A percentile compares a stretch with the other conserved stretches of the same genome.
Conservation (phyloP, 2,888 invertebrate species). For the Archips xylosteana region DNA sequence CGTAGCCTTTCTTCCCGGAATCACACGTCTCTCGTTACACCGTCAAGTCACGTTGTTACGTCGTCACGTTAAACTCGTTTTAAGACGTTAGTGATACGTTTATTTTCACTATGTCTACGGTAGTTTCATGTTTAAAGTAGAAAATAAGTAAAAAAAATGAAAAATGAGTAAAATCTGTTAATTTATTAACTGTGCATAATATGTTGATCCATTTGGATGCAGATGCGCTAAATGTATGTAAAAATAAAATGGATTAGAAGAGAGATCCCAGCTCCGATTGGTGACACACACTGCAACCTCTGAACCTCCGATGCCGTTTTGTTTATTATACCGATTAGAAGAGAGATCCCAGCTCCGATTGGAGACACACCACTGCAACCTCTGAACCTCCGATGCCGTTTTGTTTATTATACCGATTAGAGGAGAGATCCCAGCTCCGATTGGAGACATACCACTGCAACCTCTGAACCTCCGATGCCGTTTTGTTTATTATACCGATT, state of each 20-base stretch:
- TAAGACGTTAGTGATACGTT: no score
- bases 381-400: conserved; percentile 25
- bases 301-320: conserved; percentile 26
- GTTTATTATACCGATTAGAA: conserved; percentile 25
- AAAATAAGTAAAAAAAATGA: no score
- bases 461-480: conserved; percentile 22
- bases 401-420: conserved; percentile 25
- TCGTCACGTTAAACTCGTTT: no score
- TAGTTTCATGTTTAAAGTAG: no score
- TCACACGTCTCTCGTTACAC: no score
- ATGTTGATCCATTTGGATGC: background rate
- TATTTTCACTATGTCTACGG: no score
- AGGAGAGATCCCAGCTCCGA: conserved; percentile 21
- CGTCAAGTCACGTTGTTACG: no score
- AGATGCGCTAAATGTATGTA: conserved; percentile 2
- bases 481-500: conserved; percentile 26
- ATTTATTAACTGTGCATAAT: background rate
- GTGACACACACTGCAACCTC: conserved; percentile 18
- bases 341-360: conserved; percentile 20
- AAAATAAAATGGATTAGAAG: conserved; percentile 31
- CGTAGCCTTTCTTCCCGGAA: no score
- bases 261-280: conserved; percentile 18
- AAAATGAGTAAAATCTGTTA: no score
- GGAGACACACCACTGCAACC: conserved; percentile 19
- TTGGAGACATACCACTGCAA: conserved; percentile 19